phyloP scores from a whole-genome alignment of 2,113 vertebrate genomes.

The Aix galericulata region DNA sequence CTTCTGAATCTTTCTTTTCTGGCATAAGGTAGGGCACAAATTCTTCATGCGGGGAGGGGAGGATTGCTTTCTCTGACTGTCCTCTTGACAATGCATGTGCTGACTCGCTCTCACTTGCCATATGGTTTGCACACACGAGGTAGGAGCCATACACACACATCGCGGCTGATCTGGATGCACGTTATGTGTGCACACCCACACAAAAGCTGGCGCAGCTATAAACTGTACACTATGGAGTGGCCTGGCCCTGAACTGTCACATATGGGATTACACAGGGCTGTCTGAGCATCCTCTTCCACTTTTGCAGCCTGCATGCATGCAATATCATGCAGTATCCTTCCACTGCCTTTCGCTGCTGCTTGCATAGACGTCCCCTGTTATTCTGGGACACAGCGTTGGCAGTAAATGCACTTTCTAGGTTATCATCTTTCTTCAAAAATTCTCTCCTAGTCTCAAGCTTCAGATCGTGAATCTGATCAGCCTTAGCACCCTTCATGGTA shows the following conservation, averaged over 20 bases:
- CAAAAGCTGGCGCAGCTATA: neutral
- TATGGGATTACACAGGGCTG: neutral
- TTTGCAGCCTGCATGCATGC: neutral
- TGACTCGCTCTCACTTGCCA: neutral
- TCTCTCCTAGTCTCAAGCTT: neutral
- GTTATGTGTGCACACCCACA: neutral
- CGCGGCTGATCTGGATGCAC: rapidly evolving
- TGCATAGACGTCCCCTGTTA: rapidly evolving
- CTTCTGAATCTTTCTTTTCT: neutral
- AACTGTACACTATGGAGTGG: rapidly evolving
- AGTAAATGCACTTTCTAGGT: neutral
- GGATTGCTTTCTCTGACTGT: neutral
- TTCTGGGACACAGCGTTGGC: neutral
- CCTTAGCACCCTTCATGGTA: neutral
- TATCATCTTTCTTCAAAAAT: neutral
- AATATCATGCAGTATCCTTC: neutral
- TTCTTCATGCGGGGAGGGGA: rapidly evolving
- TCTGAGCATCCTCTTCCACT: neutral
- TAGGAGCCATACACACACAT: neutral
- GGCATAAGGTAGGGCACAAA: neutral
- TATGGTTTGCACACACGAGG: neutral
- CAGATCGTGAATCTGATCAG: neutral
- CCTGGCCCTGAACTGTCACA: neutral
- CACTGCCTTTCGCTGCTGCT: neutral
- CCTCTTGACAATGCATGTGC: neutral